Percentiles rank a stretch among this genome's conserved stretches.
phyloP scores from a whole-genome alignment of 2,888 invertebrate genomes.

The Eristalis arbustorum region DNA sequence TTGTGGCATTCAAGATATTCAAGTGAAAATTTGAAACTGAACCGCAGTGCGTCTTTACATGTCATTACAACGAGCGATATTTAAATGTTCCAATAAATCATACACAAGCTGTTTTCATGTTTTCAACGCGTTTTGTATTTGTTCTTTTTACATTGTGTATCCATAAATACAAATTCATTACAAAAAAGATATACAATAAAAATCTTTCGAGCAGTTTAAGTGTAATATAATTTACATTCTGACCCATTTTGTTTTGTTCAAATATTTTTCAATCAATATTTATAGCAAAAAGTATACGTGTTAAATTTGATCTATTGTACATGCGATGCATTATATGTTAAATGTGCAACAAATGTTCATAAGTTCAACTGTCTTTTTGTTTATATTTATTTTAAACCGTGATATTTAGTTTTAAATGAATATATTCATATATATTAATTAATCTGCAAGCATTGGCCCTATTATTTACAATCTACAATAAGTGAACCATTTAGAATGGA shows the following conservation, averaged over 20 bases:
- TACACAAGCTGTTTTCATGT: conserved; percentile 27
- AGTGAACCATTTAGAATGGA: conserved; percentile 25
- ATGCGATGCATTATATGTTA: conserved; percentile 41
- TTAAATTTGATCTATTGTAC: conserved; percentile 50
- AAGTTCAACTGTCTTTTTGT: conserved; percentile 43
- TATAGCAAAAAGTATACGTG: conserved; percentile 34
- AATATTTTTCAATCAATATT: conserved; percentile 47
- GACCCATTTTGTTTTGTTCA: conserved; percentile 37
- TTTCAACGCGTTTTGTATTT: conserved; percentile 25
- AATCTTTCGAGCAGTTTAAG: conserved; percentile 24
- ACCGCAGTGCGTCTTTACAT: no score
- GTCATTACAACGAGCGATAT: no score
- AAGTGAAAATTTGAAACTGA: no score
- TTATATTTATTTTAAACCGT: neutral
- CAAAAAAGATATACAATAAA: conserved; percentile 55
- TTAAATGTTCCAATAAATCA: neutral
- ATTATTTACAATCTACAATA: conserved; percentile 48
- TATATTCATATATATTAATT: conserved; percentile 13
- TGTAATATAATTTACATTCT: conserved; percentile 49
- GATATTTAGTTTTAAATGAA: neutral
- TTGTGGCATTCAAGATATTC: no score
- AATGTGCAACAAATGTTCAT: conserved; percentile 47
- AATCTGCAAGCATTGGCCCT: conserved; percentile 53
- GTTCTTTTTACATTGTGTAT: conserved; percentile 47
- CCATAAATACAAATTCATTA: conserved; percentile 62